Evolutionary conservation across 2,888 invertebrate species (phyloP).

Genomic region (Eilema depressum): DNA sequence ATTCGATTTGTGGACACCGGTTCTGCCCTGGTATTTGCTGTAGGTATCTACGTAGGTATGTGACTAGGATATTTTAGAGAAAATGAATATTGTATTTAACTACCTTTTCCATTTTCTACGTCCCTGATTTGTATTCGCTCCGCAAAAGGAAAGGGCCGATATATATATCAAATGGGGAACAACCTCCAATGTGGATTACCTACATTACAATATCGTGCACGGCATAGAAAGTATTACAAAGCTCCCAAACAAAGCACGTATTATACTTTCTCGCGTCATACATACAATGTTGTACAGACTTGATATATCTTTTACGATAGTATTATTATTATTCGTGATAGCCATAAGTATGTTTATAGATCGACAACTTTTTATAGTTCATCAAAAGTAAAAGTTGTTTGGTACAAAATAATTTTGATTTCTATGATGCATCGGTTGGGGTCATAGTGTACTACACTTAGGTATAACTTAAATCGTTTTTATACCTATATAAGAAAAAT

Average conservation of each 20-base stretch:
- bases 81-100: not conserved
- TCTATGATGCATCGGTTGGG: constrained; percentile 19
- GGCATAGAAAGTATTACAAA: constrained; percentile 64
- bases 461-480: not conserved
- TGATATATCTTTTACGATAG: constrained; percentile 20
- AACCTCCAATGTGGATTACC: constrained; percentile 65
- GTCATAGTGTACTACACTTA: not conserved
- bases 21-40: not conserved
- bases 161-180: constrained; percentile 54
- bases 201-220: constrained; percentile 54
- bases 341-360: constrained; percentile 17
- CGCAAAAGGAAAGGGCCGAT: constrained; percentile 67
- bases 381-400: constrained; percentile 51
- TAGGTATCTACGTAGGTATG: not conserved
- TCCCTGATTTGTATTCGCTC: constrained; percentile 48
- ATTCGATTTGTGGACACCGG: not conserved
- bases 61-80: not conserved
- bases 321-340: constrained; percentile 11
- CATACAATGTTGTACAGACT: constrained; percentile 29
- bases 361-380: constrained; percentile 25
- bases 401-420: constrained; percentile 33
- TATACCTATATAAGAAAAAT: not conserved
- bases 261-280: constrained; percentile 67
- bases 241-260: constrained; percentile 64
- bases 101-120: constrained; percentile 10